Conservation (phyloP, 1,140 invertebrate species). For the Drosophila kanapiae region DNA sequence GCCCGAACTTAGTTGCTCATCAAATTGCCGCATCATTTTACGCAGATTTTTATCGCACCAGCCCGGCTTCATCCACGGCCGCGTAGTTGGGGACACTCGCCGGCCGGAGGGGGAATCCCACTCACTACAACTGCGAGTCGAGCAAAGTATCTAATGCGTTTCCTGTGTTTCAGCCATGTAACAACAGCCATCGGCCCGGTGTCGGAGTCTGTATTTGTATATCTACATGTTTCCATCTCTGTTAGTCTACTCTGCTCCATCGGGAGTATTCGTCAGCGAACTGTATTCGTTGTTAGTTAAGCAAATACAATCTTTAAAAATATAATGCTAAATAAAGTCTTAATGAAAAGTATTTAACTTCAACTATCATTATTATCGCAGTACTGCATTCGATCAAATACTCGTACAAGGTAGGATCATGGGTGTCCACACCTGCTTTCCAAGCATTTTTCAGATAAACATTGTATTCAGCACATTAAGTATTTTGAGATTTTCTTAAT, state of each 20-base stretch:
- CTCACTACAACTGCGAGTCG: constrained; percentile 18
- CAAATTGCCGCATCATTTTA: constrained; percentile 81
- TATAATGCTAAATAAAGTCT: too few relatives aligned
- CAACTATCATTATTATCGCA: background rate
- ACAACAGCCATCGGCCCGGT: constrained; percentile 36
- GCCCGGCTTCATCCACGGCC: background rate
- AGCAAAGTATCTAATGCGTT: constrained; percentile 74
- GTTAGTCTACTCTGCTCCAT: constrained; percentile 13
- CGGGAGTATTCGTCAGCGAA: background rate
- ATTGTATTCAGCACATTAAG: too few relatives aligned
- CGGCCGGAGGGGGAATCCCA: constrained; percentile 17
- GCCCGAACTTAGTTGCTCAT: constrained; percentile 78
- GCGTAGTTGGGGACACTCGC: background rate
- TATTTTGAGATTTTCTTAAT: background rate
- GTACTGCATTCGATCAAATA: too few relatives aligned
- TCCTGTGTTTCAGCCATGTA: constrained; percentile 76
- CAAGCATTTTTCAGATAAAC: too few relatives aligned
- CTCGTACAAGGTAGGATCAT: too few relatives aligned
- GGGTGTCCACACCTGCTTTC: too few relatives aligned
- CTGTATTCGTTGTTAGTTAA: background rate
- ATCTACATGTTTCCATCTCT: constrained; percentile 59
- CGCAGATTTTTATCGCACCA: constrained; percentile 77
- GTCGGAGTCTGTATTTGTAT: constrained; percentile 46
- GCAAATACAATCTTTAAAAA: background rate
- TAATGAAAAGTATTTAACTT: background rate